Conservation (phyloP, 2,797 vertebrate species). For the Chelon labrosus region DNA sequence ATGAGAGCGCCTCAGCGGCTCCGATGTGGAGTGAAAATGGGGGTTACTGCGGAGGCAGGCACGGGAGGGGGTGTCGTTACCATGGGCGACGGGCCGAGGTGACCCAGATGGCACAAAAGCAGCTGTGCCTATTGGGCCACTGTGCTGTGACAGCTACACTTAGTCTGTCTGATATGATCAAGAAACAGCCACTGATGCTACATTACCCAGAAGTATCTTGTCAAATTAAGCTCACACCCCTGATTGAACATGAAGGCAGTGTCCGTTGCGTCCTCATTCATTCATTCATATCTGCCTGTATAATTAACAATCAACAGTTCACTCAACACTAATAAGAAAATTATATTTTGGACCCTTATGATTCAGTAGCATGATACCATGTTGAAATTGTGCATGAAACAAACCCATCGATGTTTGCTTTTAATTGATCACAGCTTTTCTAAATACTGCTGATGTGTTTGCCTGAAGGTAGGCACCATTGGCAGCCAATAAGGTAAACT, state of each 20-base stretch:
- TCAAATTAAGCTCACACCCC: neutral
- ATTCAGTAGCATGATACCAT: neutral
- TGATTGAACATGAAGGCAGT: neutral
- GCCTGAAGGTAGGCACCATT: neutral
- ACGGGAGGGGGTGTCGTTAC: conserved; percentile 62
- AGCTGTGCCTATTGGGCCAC: conserved; percentile 48
- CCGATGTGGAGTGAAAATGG: conserved; percentile 57
- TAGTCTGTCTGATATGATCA: conserved; percentile 21
- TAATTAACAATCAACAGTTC: neutral
- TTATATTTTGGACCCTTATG: neutral
- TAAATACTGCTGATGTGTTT: too few species aligned
- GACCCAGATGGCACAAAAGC: conserved; percentile 69
- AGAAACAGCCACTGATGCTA: conserved; percentile 9
- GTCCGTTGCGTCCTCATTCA: too few species aligned
- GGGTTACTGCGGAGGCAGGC: conserved; percentile 60
- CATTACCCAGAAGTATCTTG: conserved; percentile 28
- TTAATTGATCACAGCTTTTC: conserved; percentile 23
- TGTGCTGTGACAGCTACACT: conserved; percentile 44
- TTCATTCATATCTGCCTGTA: neutral
- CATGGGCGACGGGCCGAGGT: conserved; percentile 59
- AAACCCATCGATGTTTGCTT: neutral
- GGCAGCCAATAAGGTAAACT: conserved; percentile 40
- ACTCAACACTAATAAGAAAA: neutral
- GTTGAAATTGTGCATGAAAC: conserved; percentile 1
- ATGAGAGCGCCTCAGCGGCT: conserved; percentile 30